Percentiles rank a stretch among this genome's conserved stretches.
Conservation (phyloP, 1,140 invertebrate genomes). For the Mycetomoellerius zeteki region DNA sequence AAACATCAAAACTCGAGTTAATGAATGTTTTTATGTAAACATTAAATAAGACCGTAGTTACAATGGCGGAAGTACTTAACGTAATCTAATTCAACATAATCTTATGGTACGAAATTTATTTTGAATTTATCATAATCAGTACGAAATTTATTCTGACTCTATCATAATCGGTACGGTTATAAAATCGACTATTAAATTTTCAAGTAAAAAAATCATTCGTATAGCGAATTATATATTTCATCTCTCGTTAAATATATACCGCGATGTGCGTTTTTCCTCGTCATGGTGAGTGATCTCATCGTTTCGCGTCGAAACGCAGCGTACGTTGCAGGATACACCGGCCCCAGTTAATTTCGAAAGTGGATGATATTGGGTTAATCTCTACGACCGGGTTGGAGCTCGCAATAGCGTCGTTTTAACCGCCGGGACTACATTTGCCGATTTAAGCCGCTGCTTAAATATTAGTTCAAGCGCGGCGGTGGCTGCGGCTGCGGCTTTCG, state of each 20-base stretch:
- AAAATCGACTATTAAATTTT: background rate
- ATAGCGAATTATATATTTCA: background rate
- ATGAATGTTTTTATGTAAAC: background rate
- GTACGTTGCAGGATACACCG: constrained; percentile 24
- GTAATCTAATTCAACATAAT: background rate
- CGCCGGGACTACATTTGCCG: constrained; percentile 66
- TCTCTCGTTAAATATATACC: background rate
- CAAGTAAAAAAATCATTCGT: background rate
- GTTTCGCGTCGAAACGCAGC: constrained; percentile 14
- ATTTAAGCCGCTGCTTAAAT: constrained; percentile 71
- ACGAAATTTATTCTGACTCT: background rate
- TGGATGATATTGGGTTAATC: constrained; percentile 68
- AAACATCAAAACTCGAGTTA: background rate
- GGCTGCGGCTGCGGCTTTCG: constrained; percentile 51
- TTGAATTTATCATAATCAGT: background rate
- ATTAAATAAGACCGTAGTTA: background rate
- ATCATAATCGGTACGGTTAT: background rate
- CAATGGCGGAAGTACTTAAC: background rate
- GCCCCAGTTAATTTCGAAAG: constrained; percentile 57
- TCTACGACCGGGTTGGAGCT: constrained; percentile 34
- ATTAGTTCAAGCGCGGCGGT: constrained; percentile 63
- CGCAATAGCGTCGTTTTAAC: constrained; percentile 56
- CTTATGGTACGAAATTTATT: background rate
- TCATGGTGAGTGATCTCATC: background rate
- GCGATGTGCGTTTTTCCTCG: background rate